Percentiles rank a stretch among this genome's conserved stretches.
Evolutionary conservation across 2,888 invertebrate species (phyloP).

Genomic region (Temnothorax unifasciatus): DNA sequence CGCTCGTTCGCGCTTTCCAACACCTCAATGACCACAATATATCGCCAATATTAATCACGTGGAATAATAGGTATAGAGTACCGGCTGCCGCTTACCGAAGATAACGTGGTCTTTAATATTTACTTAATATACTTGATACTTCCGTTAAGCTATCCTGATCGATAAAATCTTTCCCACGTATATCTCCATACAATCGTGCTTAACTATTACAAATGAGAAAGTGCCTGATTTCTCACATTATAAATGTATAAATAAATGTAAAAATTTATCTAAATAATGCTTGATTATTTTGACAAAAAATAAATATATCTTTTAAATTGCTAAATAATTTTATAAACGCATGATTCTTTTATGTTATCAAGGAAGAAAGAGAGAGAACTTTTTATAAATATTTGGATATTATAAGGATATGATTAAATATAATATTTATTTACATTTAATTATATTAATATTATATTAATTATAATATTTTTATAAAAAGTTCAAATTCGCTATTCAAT

Average conservation of each 20-base stretch:
- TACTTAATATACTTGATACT: slow-evolving; percentile 30
- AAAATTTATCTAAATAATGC: not conserved
- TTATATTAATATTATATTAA: no score
- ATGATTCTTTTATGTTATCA: not conserved
- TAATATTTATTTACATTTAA: no score
- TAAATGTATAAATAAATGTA: not conserved
- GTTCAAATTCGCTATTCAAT: not conserved
- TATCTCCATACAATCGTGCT: not conserved
- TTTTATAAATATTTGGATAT: not conserved
- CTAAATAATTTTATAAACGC: not conserved
- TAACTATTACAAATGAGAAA: slow-evolving; percentile 16
- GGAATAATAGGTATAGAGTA: slow-evolving; percentile 54
- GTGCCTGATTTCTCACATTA: not conserved
- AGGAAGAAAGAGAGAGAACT: not conserved
- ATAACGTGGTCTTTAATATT: slow-evolving; percentile 61
- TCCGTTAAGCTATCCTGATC: not conserved
- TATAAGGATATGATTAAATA: no score
- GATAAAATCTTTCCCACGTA: not conserved
- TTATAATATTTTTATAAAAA: no score
- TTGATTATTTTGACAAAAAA: not conserved
- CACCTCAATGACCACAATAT: slow-evolving; percentile 55
- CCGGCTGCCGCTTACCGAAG: slow-evolving; percentile 56
- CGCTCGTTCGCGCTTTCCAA: slow-evolving; percentile 4
- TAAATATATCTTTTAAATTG: slow-evolving; percentile 6
- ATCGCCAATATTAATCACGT: slow-evolving; percentile 68